Conservation (phyloP, 2,113 vertebrate species). For the Elanoides forficatus region DNA sequence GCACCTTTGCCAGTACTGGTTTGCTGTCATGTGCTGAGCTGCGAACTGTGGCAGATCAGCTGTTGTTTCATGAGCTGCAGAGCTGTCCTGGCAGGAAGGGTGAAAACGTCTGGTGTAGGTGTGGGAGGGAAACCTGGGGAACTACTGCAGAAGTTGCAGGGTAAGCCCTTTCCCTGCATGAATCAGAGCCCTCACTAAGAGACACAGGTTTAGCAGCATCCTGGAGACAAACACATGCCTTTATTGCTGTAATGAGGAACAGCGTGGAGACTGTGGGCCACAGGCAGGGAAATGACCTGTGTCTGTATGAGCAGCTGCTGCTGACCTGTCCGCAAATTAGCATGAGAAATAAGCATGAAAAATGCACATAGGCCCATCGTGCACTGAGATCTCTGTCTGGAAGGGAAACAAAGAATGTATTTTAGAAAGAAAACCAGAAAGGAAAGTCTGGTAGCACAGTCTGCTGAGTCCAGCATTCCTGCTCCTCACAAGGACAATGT, state of each 20-base stretch:
- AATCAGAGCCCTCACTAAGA: neutral
- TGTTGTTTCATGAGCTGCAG: neutral
- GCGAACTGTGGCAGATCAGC: neutral
- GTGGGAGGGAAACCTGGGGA: conserved; percentile 38
- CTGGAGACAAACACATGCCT: neutral
- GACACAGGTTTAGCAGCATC: neutral
- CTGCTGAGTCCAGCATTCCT: neutral
- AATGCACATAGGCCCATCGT: neutral
- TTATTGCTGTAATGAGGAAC: neutral
- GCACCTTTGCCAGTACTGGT: neutral
- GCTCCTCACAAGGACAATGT: neutral
- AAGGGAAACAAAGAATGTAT: neutral
- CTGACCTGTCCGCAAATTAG: neutral
- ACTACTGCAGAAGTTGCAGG: conserved; percentile 44
- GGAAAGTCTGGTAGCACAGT: neutral
- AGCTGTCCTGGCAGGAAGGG: conserved; percentile 1
- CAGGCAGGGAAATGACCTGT: neutral
- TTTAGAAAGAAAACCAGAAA: neutral
- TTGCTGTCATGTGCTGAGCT: neutral
- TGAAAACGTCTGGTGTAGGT: neutral
- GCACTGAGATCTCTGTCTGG: neutral
- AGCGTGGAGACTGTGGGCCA: neutral
- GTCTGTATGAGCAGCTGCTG: neutral
- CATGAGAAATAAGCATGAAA: neutral
- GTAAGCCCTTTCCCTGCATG: conserved; percentile 38